These are phyloP conservation scores for Calliopum simillimum DNA, from an alignment of 2,888 invertebrate genomes.

Conservation along the genomic window DNA sequence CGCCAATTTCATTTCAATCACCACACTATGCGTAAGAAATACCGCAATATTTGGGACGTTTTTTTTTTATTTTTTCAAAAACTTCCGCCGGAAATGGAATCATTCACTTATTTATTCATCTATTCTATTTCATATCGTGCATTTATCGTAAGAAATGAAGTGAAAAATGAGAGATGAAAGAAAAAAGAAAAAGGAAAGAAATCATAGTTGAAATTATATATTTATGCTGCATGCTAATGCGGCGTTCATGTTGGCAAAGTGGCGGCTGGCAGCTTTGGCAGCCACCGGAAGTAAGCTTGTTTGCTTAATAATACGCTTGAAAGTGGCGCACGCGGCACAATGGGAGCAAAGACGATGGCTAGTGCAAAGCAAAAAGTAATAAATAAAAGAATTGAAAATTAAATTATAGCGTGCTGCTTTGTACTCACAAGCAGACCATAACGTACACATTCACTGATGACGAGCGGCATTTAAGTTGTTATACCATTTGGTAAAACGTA, in stretches of 20 bases:
- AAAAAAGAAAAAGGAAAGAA: background rate
- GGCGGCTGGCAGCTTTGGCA: slow-evolving; percentile 7
- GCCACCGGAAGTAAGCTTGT: slow-evolving; percentile 30
- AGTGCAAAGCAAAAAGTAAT: background rate
- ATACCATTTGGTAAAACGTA: no score
- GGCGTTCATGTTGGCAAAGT: background rate
- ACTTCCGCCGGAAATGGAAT: slow-evolving; percentile 16
- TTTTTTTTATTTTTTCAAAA: slow-evolving; percentile 3
- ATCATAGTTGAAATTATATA: slow-evolving; percentile 5
- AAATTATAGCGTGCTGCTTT: slow-evolving; percentile 17
- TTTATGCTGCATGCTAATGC: background rate
- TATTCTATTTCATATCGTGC: background rate
- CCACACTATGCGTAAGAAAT: no score
- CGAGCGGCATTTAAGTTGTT: no score
- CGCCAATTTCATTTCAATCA: no score
- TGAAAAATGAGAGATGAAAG: background rate
- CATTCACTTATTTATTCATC: slow-evolving; percentile 25
- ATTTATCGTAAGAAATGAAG: background rate
- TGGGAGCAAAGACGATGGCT: background rate
- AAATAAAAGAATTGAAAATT: slow-evolving; percentile 20
- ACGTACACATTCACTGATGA: no score
- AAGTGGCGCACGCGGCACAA: background rate
- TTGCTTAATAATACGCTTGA: slow-evolving; percentile 21
- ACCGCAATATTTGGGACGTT: no score
- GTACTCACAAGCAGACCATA: no score